Evolutionary conservation across 2,113 vertebrate species (phyloP).

Genomic region (Equus przewalskii): DNA sequence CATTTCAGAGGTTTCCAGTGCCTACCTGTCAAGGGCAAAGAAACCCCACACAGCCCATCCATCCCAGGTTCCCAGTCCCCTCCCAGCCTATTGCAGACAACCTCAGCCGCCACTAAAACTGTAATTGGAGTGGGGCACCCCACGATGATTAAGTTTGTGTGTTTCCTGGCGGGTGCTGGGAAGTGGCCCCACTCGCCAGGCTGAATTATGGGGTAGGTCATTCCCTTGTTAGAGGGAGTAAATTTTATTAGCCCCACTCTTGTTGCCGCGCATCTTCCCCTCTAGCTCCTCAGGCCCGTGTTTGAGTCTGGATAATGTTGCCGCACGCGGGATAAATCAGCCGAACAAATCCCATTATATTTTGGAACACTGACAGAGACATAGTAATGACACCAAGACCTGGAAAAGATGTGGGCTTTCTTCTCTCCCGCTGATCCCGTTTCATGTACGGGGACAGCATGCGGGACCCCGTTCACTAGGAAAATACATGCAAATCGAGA

Average conservation of each 20-base stretch:
- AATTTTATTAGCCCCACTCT: conserved; percentile 83
- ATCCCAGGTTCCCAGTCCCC: neutral
- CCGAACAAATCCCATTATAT: conserved; percentile 86
- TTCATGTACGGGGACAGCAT: conserved; percentile 37
- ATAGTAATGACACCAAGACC: conserved; percentile 67
- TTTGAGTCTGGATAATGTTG: conserved; percentile 77
- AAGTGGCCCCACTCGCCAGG: conserved; percentile 1
- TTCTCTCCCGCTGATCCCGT: neutral
- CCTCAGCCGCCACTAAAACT: neutral
- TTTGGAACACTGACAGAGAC: conserved; percentile 82
- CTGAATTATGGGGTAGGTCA: conserved; percentile 80
- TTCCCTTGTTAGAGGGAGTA: conserved; percentile 84
- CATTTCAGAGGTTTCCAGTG: neutral
- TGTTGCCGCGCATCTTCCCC: conserved; percentile 60
- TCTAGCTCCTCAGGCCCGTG: neutral
- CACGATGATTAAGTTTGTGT: conserved; percentile 67
- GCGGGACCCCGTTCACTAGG: conserved; percentile 7
- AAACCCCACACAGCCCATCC: conserved; percentile 57
- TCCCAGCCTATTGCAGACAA: neutral
- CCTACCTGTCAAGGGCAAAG: neutral
- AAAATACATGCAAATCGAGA: neutral
- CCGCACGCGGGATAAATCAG: conserved; percentile 85
- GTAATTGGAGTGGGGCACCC: conserved; percentile 30
- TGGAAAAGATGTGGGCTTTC: conserved; percentile 60
- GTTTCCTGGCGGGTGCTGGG: neutral